Conservation (phyloP, 1,140 invertebrate genomes). For the Argopecten irradians region DNA sequence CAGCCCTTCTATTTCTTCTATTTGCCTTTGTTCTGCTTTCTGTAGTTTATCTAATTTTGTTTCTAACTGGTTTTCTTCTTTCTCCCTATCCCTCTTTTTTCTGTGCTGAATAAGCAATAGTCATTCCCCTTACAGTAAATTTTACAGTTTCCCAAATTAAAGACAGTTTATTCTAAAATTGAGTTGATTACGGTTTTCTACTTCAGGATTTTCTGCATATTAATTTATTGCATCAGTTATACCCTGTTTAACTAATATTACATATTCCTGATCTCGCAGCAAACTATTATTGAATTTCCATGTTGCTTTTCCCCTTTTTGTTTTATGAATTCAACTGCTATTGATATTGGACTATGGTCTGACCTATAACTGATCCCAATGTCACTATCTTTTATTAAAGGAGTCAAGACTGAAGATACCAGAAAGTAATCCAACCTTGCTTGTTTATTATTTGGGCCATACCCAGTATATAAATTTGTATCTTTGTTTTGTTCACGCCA, state of each 20-base stretch:
- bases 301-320: background rate
- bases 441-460: no score
- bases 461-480: no score
- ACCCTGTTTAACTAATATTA: background rate
- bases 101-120: background rate
- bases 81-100: background rate
- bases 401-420: background rate
- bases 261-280: background rate
- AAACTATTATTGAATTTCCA: background rate
- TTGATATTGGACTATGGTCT: background rate
- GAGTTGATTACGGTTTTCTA: background rate
- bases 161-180: background rate
- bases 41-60: background rate
- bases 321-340: background rate
- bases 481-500: background rate
- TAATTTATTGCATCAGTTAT: background rate
- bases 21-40: background rate
- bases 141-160: background rate
- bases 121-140: background rate
- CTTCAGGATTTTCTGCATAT: background rate
- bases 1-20: background rate
- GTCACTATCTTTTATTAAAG: background rate
- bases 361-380: background rate
- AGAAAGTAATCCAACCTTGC: background rate
- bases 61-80: background rate